Evolutionary conservation across 2,113 vertebrate species (phyloP).

Genomic region (Petaurus breviceps): DNA sequence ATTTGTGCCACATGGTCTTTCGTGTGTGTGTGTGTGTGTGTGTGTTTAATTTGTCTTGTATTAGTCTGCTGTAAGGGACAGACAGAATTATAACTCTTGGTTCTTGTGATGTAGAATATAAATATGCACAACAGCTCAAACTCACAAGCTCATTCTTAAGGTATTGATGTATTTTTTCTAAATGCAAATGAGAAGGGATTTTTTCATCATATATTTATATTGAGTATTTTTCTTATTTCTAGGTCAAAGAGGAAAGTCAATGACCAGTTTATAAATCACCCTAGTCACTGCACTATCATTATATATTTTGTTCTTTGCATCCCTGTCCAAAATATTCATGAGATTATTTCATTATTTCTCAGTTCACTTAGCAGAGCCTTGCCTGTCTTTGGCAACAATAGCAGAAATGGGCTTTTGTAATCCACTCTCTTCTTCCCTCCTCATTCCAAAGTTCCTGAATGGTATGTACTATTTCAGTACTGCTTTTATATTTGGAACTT

Average conservation of each 20-base stretch:
- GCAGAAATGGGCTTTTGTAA: background rate
- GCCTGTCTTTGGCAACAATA: background rate
- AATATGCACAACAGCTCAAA: background rate
- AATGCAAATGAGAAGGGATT: background rate
- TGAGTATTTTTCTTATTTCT: constrained; percentile 8
- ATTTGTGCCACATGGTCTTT: too few relatives aligned
- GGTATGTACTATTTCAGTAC: background rate
- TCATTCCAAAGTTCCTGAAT: background rate
- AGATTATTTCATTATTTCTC: background rate
- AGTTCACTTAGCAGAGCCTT: background rate
- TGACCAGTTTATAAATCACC: background rate
- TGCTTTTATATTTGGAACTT: background rate
- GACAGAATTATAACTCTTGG: too few relatives aligned
- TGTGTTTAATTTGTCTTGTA: too few relatives aligned
- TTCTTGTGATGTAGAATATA: background rate
- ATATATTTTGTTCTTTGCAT: background rate
- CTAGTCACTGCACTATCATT: background rate
- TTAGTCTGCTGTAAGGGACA: too few relatives aligned
- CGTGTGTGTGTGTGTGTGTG: too few relatives aligned
- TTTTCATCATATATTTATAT: constrained; percentile 10
- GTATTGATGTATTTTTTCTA: constrained; percentile 32
- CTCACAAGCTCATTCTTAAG: constrained; percentile 41
- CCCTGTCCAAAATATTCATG: background rate
- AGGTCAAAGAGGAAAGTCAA: background rate
- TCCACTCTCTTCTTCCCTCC: background rate